phyloP scores from a whole-genome alignment of 2,888 invertebrate genomes.

The Latrodectus elegans region DNA sequence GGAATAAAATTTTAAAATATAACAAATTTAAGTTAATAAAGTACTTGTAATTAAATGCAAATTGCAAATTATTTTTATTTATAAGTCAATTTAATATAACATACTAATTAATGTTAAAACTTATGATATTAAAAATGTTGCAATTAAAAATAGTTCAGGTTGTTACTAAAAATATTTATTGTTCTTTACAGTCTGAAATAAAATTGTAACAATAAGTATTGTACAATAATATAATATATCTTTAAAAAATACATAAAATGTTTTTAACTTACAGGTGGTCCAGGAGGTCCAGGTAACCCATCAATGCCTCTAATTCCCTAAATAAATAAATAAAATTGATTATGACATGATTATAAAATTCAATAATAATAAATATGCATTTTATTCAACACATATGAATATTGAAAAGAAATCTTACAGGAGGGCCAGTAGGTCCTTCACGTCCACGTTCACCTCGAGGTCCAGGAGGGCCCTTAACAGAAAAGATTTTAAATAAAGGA shows the following conservation, averaged over 20 bases:
- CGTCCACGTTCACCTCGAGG: slow-evolving; percentile 88
- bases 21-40: no score
- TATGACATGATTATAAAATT: not conserved
- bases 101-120: no score
- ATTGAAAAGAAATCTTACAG: slow-evolving; percentile 72
- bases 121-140: no score
- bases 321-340: not conserved
- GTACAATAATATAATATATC: not conserved
- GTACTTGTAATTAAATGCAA: no score
- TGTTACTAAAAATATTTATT: no score
- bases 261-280: slow-evolving; percentile 80
- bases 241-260: not conserved
- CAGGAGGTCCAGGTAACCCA: slow-evolving; percentile 86
- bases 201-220: no score
- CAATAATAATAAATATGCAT: not conserved
- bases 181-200: no score
- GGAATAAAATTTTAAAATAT: no score
- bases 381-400: no score
- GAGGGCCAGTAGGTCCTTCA: slow-evolving; percentile 85
- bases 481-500: slow-evolving; percentile 34
- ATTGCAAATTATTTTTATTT: no score
- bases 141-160: no score
- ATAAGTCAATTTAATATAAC: no score
- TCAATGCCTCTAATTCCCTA: slow-evolving; percentile 85
- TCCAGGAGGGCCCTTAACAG: slow-evolving; percentile 84